These are phyloP conservation scores for Aradophagus sp. DNA, from an alignment of 1,140 invertebrate genomes.

Conservation along the genomic window DNA sequence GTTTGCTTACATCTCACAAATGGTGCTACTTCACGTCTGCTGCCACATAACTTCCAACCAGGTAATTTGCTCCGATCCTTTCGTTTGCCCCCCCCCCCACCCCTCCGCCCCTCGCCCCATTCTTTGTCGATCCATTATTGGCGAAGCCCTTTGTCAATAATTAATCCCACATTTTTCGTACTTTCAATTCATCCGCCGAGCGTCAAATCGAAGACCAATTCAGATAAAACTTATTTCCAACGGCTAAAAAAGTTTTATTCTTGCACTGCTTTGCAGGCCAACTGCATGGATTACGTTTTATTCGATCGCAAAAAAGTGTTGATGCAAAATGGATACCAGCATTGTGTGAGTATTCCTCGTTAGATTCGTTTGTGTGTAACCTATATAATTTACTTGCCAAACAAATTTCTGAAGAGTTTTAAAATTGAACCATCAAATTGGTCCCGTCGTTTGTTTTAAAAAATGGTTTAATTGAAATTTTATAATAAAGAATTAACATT, in stretches of 20 bases:
- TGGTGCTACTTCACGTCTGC: slow-evolving; percentile 58
- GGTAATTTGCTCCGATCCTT: too few relatives aligned
- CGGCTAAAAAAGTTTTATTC: neutral
- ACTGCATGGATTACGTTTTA: slow-evolving; percentile 57
- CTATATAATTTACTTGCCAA: neutral
- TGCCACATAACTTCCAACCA: slow-evolving; percentile 62
- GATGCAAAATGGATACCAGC: neutral
- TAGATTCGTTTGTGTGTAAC: too few relatives aligned
- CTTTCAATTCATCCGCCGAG: slow-evolving; percentile 4
- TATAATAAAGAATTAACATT: too few relatives aligned
- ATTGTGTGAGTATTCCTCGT: slow-evolving; percentile 17
- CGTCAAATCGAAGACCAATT: too few relatives aligned
- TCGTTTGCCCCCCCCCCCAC: too few relatives aligned
- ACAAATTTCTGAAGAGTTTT: neutral
- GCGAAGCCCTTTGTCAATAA: neutral
- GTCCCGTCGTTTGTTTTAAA: too few relatives aligned
- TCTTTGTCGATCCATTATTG: slow-evolving; percentile 2
- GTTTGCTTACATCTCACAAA: slow-evolving; percentile 53
- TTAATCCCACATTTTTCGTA: neutral
- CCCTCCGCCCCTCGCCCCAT: neutral
- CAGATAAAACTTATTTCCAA: neutral
- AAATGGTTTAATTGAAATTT: too few relatives aligned
- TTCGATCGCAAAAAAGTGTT: slow-evolving; percentile 57
- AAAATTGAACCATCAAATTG: too few relatives aligned
- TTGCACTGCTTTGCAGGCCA: too few relatives aligned